These are phyloP conservation scores for Chascanopsetta lugubris DNA, from an alignment of 2,113 vertebrate genomes.

Conservation along the genomic window DNA sequence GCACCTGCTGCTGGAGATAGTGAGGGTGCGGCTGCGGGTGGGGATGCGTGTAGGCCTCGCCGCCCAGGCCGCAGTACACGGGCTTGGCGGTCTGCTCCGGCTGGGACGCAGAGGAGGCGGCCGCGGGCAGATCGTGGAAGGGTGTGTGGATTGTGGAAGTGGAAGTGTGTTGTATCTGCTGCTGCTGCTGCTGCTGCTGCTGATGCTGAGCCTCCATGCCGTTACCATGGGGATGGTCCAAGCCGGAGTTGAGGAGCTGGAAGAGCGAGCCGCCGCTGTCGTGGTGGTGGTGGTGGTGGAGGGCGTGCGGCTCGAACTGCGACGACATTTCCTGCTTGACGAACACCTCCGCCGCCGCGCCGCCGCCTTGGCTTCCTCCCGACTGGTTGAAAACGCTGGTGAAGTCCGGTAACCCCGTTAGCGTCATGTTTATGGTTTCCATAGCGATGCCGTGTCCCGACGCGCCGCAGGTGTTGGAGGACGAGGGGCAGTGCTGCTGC, in stretches of 20 bases:
- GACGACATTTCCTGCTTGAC: slow-evolving; percentile 95
- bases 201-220: slow-evolving; percentile 68
- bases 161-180: slow-evolving; percentile 63
- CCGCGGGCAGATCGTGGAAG: slow-evolving; percentile 71
- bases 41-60: slow-evolving; percentile 76
- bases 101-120: slow-evolving; percentile 79
- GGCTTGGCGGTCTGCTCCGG: slow-evolving; percentile 89
- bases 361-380: slow-evolving; percentile 34
- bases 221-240: slow-evolving; percentile 87
- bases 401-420: slow-evolving; percentile 91
- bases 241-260: slow-evolving; percentile 91
- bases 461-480: slow-evolving; percentile 53
- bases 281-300: slow-evolving; percentile 67
- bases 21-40: slow-evolving; percentile 63
- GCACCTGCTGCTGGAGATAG: slow-evolving; percentile 86
- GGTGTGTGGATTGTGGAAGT: slow-evolving; percentile 59
- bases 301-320: slow-evolving; percentile 63
- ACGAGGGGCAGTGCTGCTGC: slow-evolving; percentile 84
- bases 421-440: slow-evolving; percentile 66
- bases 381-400: slow-evolving; percentile 93
- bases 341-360: slow-evolving; percentile 83
- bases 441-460: slow-evolving; percentile 67
- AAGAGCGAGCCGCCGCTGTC: slow-evolving; percentile 88
- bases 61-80: slow-evolving; percentile 84
- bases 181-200: slow-evolving; percentile 59